phyloP scores from a whole-genome alignment of 2,113 vertebrate genomes.

The Pyxicephalus adspersus region DNA sequence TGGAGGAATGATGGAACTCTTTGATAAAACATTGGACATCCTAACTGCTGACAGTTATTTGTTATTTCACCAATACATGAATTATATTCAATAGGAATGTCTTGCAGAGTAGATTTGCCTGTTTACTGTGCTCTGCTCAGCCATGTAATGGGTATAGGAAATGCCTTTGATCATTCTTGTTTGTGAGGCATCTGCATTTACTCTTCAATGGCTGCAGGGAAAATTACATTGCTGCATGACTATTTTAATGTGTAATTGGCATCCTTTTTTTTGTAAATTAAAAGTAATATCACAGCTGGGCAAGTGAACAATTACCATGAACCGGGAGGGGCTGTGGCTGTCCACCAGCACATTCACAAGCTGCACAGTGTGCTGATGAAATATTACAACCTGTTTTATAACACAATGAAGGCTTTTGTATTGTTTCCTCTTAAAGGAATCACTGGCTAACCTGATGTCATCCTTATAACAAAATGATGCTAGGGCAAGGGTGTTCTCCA shows the following conservation, averaged over 20 bases:
- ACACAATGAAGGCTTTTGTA: constrained; percentile 29
- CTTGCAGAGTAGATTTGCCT: neutral
- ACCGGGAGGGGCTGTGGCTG: constrained; percentile 32
- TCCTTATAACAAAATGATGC: neutral
- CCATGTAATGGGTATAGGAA: constrained; percentile 4
- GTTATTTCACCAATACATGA: neutral
- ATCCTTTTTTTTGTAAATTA: constrained; percentile 37
- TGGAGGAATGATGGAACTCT: neutral
- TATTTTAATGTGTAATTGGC: constrained; percentile 50
- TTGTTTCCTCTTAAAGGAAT: constrained; percentile 5
- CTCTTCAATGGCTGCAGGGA: constrained; percentile 25
- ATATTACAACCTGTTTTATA: constrained; percentile 53
- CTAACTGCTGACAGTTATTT: neutral
- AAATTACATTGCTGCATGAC: constrained; percentile 36
- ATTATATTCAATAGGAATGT: neutral
- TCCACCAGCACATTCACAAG: constrained; percentile 1
- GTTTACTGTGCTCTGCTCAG: constrained; percentile 11
- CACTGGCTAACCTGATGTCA: constrained; percentile 6
- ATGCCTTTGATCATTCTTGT: constrained; percentile 41
- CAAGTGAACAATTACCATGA: constrained; percentile 44
- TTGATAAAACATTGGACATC: neutral
- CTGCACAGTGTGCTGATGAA: constrained; percentile 31
- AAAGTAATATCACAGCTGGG: constrained; percentile 53
- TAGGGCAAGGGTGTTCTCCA: too few relatives aligned
- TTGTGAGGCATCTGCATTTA: constrained; percentile 49